Conservation (phyloP, 92 coral and sea anemone genomes). For the Nematostella vectensis region DNA sequence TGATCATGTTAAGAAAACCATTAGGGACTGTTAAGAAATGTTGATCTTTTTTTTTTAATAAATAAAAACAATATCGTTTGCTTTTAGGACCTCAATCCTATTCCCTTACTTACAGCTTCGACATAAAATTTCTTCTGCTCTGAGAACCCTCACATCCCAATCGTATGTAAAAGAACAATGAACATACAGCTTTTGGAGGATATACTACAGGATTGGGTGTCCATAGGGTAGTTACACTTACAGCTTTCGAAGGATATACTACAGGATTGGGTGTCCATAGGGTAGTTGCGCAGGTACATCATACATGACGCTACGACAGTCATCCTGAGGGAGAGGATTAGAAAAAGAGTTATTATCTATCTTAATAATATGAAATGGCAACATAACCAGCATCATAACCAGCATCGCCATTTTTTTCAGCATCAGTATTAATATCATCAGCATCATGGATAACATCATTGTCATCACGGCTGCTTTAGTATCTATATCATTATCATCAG, state of each 20-base stretch:
- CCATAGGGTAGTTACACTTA: slow-evolving; percentile 83
- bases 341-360: too few relatives aligned
- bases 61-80: too few relatives aligned
- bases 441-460: too few relatives aligned
- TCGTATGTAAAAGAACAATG: too few relatives aligned
- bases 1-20: background rate
- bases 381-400: background rate
- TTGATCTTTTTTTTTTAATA: background rate
- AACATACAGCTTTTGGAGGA: slow-evolving; percentile 89
- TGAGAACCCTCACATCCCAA: too few relatives aligned
- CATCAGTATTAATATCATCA: too few relatives aligned
- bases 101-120: too few relatives aligned
- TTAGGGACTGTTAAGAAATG: background rate
- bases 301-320: slow-evolving; percentile 77
- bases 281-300: slow-evolving; percentile 84
- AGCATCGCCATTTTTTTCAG: too few relatives aligned
- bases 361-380: background rate
- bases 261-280: slow-evolving; percentile 87
- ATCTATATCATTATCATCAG: too few relatives aligned
- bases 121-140: too few relatives aligned
- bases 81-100: too few relatives aligned
- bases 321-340: slow-evolving; percentile 34
- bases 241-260: slow-evolving; percentile 78
- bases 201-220: slow-evolving; percentile 70
- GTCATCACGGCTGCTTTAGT: too few relatives aligned